Base-by-base conservation (phyloP, 2,888 invertebrate genomes). In the Dryobota labecula region DNA sequence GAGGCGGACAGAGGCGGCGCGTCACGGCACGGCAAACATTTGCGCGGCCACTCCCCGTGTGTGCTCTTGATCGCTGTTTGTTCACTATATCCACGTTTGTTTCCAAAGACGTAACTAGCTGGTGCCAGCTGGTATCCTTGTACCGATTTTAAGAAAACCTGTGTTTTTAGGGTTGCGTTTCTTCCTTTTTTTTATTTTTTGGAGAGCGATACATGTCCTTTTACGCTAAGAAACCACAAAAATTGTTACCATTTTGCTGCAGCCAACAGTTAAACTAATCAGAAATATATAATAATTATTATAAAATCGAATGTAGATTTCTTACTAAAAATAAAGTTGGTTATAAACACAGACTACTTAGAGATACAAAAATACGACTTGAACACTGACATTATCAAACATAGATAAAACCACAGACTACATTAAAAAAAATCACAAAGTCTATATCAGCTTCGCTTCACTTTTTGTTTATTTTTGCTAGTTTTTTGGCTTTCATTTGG, bases 1-100 rank as follows among this genome's bases (percentile, higher is more conserved):
- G 84, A 83, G 82, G 83, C 84, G 84, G 85, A 83, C 89, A 88
- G 88, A 86, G 89, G 87, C 87, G 88, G 73, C 56, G 81, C 78
- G 84, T 73, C 84, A 82, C 78, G 51, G 82, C 87, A 81, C 77
- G 76, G 88, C 90, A 94, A 94, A 94, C 92, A 93, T 94, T 93
- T 92, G 89, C 84, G 75, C 87, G 83, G 89, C 90, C 90, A 90
- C 89, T 90, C 94, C 93, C 90, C 86, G 88, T 90, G 89, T 91
- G 86, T 90, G 85, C 90, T 89, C 89, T 87, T 81, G 84, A 91
- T 91, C 88, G 85, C 76, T 92, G 88, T 93, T 93, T 93, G 88
- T 83, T 80, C 70, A 78, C 82, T 84, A 84, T 88, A 87, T 85
- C 85, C 82, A 80, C 86, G 76, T 68, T 77, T 86, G 67, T 76